phyloP scores from a whole-genome alignment of 2,113 vertebrate genomes.

The Melospiza melodia region DNA sequence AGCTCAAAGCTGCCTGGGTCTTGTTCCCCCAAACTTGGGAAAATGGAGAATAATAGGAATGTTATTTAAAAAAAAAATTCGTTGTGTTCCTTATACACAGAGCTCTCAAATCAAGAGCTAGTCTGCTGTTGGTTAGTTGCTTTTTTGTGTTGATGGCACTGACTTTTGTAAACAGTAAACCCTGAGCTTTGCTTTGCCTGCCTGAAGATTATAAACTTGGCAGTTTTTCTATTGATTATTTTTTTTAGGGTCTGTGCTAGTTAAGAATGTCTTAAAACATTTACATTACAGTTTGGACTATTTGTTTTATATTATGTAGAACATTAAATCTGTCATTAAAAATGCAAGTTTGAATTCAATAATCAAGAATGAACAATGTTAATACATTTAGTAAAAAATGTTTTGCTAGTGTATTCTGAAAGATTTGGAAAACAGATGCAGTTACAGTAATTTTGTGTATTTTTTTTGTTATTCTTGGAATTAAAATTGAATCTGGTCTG shows the following conservation, averaged over 20 bases:
- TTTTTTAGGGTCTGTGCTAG: neutral
- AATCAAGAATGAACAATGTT: neutral
- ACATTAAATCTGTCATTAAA: neutral
- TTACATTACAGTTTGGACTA: neutral
- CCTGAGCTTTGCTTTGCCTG: neutral
- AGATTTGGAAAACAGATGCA: neutral
- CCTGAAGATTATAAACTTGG: neutral
- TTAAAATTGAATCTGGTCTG: neutral
- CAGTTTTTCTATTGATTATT: neutral
- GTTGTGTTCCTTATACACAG: neutral
- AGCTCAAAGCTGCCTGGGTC: neutral
- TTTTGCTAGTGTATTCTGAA: neutral
- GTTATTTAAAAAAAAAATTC: neutral
- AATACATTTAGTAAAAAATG: neutral
- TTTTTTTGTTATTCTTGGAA: slow-evolving; percentile 50
- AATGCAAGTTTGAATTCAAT: neutral
- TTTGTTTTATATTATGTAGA: neutral
- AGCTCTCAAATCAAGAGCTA: neutral
- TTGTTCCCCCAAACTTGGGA: neutral
- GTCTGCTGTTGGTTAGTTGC: neutral
- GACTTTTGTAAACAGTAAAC: neutral
- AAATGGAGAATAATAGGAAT: neutral
- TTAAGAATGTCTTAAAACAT: neutral
- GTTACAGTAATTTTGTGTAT: neutral
- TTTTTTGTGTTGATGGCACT: neutral